Percentiles rank a stretch among this genome's conserved stretches.
phyloP scores from a whole-genome alignment of 2,797 vertebrate genomes.

The Moxostoma hubbsi region DNA sequence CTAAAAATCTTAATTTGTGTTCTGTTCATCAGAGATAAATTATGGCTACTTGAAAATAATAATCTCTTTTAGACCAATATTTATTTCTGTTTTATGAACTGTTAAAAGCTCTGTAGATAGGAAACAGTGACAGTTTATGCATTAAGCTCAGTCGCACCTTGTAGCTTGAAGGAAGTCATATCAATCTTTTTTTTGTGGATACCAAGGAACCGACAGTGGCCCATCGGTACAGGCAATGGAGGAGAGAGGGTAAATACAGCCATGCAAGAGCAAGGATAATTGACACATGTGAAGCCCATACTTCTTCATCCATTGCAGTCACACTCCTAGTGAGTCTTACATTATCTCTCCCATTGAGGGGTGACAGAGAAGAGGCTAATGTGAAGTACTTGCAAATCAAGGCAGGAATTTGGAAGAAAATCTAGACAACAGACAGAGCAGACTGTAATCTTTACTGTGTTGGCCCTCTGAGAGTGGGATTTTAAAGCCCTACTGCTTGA shows the following conservation, averaged over 20 bases:
- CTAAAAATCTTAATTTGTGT: too few species aligned
- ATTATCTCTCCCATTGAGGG: conserved; percentile 27
- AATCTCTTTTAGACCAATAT: not conserved
- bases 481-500: conserved; percentile 34
- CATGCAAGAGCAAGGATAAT: conserved; percentile 37
- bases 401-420: conserved; percentile 8
- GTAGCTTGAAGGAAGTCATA: conserved; percentile 25
- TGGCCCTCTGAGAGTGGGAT: conserved; percentile 10
- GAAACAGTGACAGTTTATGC: conserved; percentile 26
- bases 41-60: not conserved
- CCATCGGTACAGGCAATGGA: conserved; percentile 16
- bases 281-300: conserved; percentile 24
- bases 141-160: conserved; percentile 46
- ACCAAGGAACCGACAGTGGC: conserved; percentile 28
- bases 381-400: conserved; percentile 5
- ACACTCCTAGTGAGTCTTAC: conserved; percentile 1
- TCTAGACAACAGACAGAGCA: conserved; percentile 27
- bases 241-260: conserved; percentile 47
- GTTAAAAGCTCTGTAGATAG: conserved; percentile 33
- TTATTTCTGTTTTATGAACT: conserved; percentile 25
- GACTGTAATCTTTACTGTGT: conserved; percentile 32
- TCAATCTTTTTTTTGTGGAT: conserved; percentile 9
- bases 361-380: conserved; percentile 22
- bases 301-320: conserved; percentile 11
- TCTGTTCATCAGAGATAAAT: not conserved